These are phyloP conservation scores for Scopus umbretta DNA, from an alignment of 2,113 vertebrate species.

Conservation along the genomic window DNA sequence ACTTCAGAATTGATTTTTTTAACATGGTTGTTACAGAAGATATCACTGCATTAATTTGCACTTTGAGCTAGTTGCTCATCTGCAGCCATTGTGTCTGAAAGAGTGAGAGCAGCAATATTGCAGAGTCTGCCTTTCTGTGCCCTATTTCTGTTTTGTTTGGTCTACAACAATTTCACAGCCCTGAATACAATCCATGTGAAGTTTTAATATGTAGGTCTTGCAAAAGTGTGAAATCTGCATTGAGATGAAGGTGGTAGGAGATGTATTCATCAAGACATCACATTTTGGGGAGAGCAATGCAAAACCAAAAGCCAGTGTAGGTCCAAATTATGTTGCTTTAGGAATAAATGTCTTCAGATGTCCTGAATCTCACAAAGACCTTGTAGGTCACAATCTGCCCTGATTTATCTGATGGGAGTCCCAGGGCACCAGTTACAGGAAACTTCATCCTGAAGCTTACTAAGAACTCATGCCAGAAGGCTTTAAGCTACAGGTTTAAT, in stretches of 20 bases:
- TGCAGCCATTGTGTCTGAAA: neutral
- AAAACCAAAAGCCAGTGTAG: neutral
- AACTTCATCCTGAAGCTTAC: neutral
- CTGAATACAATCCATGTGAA: neutral
- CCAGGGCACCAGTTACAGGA: neutral
- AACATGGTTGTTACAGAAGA: neutral
- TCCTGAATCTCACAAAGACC: neutral
- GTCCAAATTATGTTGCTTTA: neutral
- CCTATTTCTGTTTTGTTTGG: neutral
- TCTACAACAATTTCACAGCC: neutral
- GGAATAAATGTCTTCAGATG: neutral
- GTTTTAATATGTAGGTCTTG: neutral
- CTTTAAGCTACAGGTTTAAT: neutral
- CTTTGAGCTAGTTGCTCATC: neutral
- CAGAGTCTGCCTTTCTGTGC: neutral
- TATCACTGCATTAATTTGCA: conserved; percentile 18
- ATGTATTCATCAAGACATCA: neutral
- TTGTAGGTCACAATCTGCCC: neutral
- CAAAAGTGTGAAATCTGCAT: neutral
- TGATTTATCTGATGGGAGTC: neutral
- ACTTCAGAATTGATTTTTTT: neutral
- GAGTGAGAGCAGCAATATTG: neutral
- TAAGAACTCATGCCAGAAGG: neutral
- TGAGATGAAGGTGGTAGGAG: neutral
- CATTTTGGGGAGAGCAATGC: neutral